Percentiles rank a stretch among this genome's conserved stretches.
Evolutionary conservation across 2,888 invertebrate genomes (phyloP).

Genomic region (Idaea straminata): DNA sequence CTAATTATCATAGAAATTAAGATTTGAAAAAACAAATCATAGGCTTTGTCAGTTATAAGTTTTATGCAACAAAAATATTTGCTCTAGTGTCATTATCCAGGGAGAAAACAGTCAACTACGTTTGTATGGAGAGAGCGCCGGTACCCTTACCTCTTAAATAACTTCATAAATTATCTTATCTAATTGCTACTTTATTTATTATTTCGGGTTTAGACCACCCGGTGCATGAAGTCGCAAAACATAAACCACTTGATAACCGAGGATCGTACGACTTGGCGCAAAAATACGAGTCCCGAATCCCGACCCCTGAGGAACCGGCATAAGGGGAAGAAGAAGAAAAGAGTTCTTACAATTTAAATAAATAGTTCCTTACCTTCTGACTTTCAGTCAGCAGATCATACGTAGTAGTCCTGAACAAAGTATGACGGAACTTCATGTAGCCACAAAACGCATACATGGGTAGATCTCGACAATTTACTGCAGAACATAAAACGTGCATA

Average conservation of each 20-base stretch:
- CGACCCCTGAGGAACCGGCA: background rate
- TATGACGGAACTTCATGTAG: constrained; percentile 80
- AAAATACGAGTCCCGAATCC: too few species aligned
- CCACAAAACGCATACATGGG: constrained; percentile 83
- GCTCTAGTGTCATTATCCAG: too few species aligned
- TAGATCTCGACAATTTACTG: constrained; percentile 73
- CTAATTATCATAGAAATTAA: too few species aligned
- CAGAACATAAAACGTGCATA: constrained; percentile 22
- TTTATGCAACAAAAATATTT: too few species aligned
- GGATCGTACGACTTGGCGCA: too few species aligned
- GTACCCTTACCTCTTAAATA: too few species aligned
- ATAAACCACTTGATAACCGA: background rate
- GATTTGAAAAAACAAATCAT: too few species aligned
- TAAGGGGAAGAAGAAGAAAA: background rate
- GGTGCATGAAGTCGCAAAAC: background rate
- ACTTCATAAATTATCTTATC: too few species aligned
- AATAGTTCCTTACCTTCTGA: constrained; percentile 65
- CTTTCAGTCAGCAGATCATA: constrained; percentile 82
- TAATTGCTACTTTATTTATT: background rate
- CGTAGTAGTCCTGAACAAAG: constrained; percentile 79
- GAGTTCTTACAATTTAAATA: background rate
- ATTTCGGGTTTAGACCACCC: too few species aligned
- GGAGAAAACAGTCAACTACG: too few species aligned
- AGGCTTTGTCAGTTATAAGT: too few species aligned
- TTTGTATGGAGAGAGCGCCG: too few species aligned